Base-by-base conservation (phyloP, 2,113 vertebrate genomes). In the Globicephala melas region DNA sequence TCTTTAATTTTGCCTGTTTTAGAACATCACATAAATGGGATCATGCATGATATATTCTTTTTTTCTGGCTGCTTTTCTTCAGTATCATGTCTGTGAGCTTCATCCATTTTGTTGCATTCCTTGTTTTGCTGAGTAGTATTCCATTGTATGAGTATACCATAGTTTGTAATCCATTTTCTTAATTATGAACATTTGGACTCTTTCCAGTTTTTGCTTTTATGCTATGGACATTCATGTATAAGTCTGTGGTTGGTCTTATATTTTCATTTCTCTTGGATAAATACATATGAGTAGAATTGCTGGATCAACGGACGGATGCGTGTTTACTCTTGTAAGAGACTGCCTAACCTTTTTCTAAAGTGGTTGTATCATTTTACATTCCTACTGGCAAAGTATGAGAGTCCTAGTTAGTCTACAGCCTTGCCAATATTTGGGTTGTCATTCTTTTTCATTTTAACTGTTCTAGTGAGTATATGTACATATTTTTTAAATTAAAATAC, bases 231-330 rank as follows among this genome's bases (percentile, higher is more conserved):
- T 50, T 91, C 33, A 87, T 71, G 28, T 33, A 44, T 50, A 82
- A 53, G 60, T 82, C 44, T 86, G 74, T 70, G 41, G 8, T 33
- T 91, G 62, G 44, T 77, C 74, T 91, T 91, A 26, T 1, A 6
- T 60, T 87, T 95, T 93, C 21, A 28, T 86, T 95, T 97, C 33
- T 91, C 68, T 82, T 97, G 2, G 23, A 76, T 76, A 55, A 74
- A 85, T 62, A 86, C 17, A 38, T 58, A 0, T 70, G 31, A 83
- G 21, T 82, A 47, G 65, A 70, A 79, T 53, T 82, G 23, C 63
- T 90, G 3, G 58, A 31, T 87, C 50, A 71, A 74, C 31, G 68
- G 82, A 36, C 36, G 58, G 28, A 18, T 79, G 20, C 15, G 4
- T 85, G 11, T 36, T 80, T 81, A 36, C 71, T 76, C 91, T 73